These are phyloP conservation scores for Podabrus alpinus DNA, from an alignment of 2,888 invertebrate genomes.

Conservation along the genomic window DNA sequence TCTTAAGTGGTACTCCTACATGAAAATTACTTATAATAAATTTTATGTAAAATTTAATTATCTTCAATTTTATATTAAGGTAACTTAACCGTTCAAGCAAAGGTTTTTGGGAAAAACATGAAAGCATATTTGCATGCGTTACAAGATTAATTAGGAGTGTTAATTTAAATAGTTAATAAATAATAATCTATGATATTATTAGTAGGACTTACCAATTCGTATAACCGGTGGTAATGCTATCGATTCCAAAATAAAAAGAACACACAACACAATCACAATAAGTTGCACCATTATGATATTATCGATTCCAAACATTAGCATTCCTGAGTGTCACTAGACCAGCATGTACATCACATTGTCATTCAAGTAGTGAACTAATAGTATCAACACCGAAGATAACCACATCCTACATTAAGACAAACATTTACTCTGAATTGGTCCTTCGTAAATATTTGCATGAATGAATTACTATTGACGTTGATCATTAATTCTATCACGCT, in stretches of 20 bases:
- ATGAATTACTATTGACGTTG: slow-evolving; percentile 39
- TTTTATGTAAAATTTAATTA: not conserved
- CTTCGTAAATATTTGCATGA: slow-evolving; percentile 42
- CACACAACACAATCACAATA: slow-evolving; percentile 38
- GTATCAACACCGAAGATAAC: slow-evolving; percentile 40
- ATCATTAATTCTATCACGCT: slow-evolving; percentile 38
- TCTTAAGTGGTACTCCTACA: no score
- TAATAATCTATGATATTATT: not conserved
- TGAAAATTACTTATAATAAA: not conserved
- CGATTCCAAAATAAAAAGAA: slow-evolving; percentile 40
- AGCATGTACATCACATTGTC: slow-evolving; percentile 34
- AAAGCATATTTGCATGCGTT: not conserved
- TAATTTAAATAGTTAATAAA: not conserved
- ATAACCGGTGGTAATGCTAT: slow-evolving; percentile 66
- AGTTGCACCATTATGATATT: slow-evolving; percentile 37
- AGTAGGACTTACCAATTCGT: slow-evolving; percentile 62
- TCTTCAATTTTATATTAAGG: not conserved
- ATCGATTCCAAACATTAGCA: slow-evolving; percentile 37
- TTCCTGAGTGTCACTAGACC: slow-evolving; percentile 38
- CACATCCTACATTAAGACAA: slow-evolving; percentile 38
- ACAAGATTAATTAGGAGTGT: no score
- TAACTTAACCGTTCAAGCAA: not conserved
- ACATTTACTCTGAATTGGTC: slow-evolving; percentile 42
- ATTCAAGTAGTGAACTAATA: slow-evolving; percentile 36
- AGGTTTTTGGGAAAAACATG: not conserved